A percentile compares a stretch with the other conserved stretches of the same genome.
Evolutionary conservation across 2,113 vertebrate species (phyloP).

Genomic region (Capra hircus): DNA sequence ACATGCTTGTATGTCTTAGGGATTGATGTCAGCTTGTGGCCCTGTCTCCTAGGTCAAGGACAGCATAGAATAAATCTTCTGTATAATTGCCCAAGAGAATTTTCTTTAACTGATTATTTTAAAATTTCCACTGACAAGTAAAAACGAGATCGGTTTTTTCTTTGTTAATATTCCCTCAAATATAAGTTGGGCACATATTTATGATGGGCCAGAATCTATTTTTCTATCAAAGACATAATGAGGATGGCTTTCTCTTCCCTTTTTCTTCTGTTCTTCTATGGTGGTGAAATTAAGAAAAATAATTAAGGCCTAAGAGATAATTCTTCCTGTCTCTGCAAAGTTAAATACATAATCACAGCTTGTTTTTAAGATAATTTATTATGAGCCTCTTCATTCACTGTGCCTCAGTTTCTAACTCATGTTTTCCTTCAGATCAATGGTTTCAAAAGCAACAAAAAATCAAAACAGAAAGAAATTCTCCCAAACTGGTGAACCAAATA

Average conservation of each 20-base stretch:
- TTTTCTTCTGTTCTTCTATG: background rate
- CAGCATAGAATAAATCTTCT: background rate
- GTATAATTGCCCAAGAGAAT: background rate
- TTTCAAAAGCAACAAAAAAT: conserved; percentile 26
- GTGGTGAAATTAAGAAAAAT: background rate
- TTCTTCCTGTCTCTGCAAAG: background rate
- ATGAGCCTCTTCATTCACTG: background rate
- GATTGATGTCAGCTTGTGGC: background rate
- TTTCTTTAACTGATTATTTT: conserved; percentile 17
- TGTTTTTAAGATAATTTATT: conserved; percentile 23
- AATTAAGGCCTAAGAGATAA: background rate
- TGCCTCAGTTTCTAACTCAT: background rate
- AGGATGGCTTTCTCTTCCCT: background rate
- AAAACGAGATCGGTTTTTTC: background rate
- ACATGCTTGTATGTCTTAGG: background rate
- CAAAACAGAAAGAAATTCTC: background rate
- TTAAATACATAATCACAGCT: background rate
- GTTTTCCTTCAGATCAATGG: background rate
- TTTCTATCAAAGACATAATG: background rate
- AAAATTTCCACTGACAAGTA: background rate
- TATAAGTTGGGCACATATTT: background rate
- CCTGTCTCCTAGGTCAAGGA: background rate
- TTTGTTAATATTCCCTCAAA: background rate
- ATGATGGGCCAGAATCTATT: background rate
- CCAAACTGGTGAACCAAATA: background rate